A percentile compares a stretch with the other conserved stretches of the same genome.
Evolutionary conservation across 2,113 vertebrate genomes (phyloP).

Genomic region (Alligator sinensis): DNA sequence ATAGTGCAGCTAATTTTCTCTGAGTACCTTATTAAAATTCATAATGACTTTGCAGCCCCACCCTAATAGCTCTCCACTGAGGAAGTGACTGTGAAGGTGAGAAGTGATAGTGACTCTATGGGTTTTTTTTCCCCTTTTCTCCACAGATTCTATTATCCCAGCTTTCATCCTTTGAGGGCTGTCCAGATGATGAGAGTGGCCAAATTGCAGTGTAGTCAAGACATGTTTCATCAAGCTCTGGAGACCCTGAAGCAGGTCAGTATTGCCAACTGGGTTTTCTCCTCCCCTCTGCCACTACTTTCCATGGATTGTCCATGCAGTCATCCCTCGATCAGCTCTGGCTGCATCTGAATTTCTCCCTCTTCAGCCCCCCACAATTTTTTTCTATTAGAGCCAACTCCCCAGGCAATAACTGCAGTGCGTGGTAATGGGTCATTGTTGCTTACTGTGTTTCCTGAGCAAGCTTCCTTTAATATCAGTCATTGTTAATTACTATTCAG

Average conservation of each 20-base stretch:
- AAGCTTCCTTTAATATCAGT: constrained; percentile 27
- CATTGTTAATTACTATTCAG: constrained; percentile 54
- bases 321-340: not conserved
- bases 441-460: not conserved
- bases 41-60: constrained; percentile 46
- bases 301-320: accelerated
- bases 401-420: not conserved
- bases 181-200: constrained; percentile 92
- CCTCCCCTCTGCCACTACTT: not conserved
- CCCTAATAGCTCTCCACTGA: constrained; percentile 25
- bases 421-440: not conserved
- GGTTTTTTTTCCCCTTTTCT: constrained; percentile 51
- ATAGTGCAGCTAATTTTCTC: constrained; percentile 60
- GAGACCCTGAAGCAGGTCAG: constrained; percentile 90
- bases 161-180: constrained; percentile 89
- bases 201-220: constrained; percentile 90
- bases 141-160: constrained; percentile 86
- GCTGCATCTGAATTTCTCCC: not conserved
- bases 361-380: not conserved
- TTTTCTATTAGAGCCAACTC: not conserved
- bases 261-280: not conserved
- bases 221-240: constrained; percentile 82
- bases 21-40: constrained; percentile 66
- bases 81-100: constrained; percentile 48
- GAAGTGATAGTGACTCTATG: constrained; percentile 33